Percentiles rank a stretch among this genome's conserved stretches.
These are phyloP conservation scores for Scaptomyza pallida DNA, from an alignment of 1,140 invertebrate genomes.

Conservation along the genomic window DNA sequence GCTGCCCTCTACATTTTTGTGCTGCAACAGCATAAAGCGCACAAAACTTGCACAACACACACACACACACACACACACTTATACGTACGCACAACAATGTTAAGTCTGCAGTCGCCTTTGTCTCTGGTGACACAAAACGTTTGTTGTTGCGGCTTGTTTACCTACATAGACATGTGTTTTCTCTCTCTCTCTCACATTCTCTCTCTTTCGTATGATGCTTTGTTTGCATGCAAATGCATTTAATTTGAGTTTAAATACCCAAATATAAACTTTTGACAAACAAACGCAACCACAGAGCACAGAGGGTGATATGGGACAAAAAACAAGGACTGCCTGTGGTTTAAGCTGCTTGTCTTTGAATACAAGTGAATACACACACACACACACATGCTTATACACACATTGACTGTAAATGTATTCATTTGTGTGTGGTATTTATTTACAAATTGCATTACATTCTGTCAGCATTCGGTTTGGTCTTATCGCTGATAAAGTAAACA, in stretches of 20 bases:
- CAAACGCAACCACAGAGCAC: conserved; percentile 64
- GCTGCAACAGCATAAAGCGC: conserved; percentile 27
- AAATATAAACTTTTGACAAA: conserved; percentile 80
- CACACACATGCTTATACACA: conserved; percentile 11
- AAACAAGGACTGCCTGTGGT: conserved; percentile 21
- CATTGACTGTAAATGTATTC: not conserved
- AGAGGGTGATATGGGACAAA: not conserved
- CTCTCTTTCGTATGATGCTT: conserved; percentile 34
- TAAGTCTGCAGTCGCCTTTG: conserved; percentile 55
- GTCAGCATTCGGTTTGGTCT: conserved; percentile 66
- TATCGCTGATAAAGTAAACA: conserved; percentile 70
- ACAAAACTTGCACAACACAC: conserved; percentile 16
- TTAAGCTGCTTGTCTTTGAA: conserved; percentile 57
- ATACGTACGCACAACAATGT: conserved; percentile 30
- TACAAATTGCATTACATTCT: conserved; percentile 67
- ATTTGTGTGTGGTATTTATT: conserved; percentile 64
- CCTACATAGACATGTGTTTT: conserved; percentile 25
- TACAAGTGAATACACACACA: conserved; percentile 9
- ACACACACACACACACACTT: conserved; percentile 1
- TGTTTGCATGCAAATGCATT: conserved; percentile 81
- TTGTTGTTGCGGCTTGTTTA: conserved; percentile 61
- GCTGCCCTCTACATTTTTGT: conserved; percentile 40
- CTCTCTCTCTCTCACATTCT: conserved; percentile 4
- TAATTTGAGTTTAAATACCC: conserved; percentile 82
- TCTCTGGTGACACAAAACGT: conserved; percentile 71